Conservation (phyloP, 2,888 invertebrate genomes). For the Drosophila cracens region DNA sequence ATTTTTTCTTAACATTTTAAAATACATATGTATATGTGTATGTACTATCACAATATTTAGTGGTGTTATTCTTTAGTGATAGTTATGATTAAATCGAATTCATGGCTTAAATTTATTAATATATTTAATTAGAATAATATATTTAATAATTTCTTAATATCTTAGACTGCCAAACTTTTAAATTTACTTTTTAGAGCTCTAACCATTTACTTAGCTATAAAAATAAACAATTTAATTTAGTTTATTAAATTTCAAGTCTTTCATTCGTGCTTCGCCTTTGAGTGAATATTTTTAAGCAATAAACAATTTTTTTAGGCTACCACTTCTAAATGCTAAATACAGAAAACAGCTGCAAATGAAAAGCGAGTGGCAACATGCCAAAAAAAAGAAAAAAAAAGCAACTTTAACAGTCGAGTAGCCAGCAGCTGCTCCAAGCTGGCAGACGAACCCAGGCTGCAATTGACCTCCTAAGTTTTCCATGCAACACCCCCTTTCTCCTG, state of each 20-base stretch:
- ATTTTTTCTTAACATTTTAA: not conserved
- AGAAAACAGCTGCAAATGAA: conserved; percentile 56
- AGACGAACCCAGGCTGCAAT: conserved; percentile 22
- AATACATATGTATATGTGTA: not conserved
- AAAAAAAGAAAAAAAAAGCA: conserved; percentile 42
- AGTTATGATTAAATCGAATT: not conserved
- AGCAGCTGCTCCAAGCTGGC: conserved; percentile 43
- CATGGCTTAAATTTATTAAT: no score
- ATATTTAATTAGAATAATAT: no score
- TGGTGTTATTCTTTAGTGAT: not conserved
- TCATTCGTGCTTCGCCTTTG: not conserved
- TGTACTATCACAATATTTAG: no score
- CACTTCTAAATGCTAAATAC: conserved; percentile 12
- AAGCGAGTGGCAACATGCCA: conserved; percentile 71
- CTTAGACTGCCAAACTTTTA: not conserved
- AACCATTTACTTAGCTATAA: not conserved
- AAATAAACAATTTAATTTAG: conserved; percentile 1
- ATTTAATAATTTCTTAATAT: not conserved
- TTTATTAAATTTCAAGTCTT: conserved; percentile 12
- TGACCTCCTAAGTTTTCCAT: conserved; percentile 50
- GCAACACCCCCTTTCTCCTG: not conserved
- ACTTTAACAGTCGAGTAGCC: conserved; percentile 51
- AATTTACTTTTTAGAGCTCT: not conserved
- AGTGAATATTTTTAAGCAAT: conserved; percentile 7
- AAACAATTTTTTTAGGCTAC: conserved; percentile 23